Evolutionary conservation across 2,113 vertebrate genomes (phyloP), one percentile per base, ranked within the genome.

Genomic region (Columba janthina): DNA sequence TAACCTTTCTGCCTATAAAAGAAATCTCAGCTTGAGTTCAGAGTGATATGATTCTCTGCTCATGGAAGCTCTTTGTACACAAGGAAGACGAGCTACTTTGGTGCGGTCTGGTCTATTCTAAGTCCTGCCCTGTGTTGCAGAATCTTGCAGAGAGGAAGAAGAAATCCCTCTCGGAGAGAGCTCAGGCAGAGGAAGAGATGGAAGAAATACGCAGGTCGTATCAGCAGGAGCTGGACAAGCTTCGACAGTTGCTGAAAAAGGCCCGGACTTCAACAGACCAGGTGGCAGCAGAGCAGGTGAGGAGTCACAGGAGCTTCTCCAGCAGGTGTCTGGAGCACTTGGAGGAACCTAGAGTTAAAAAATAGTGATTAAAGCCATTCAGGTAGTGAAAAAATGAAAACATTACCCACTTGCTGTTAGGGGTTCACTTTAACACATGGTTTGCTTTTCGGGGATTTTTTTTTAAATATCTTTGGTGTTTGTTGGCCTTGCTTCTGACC

Each of bases 141-240:
- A 98, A 97, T 36, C 98, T 99, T 53, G 97, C 95, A 24, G 99
- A 99, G 86, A 99, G 99, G 94, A 99, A 99, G 96, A 98, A 96
- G 96, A 99, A 99, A 96, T 99, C 98, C 34, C 98, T 98, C 36
- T 97, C 96, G 0, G 99, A 99, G 96, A 98, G 98, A 32, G 98
- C 98, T 94, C 98, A 97, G 34, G 98, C 98, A 2, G 99, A 99
- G 72, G 98, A 99, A 29, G 99, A 99, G 96, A 96, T 99, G 93
- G 99, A 99, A 54, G 99, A 99, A 93, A 93, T 99, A 8, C 98
- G 99, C 46, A 98, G 94, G 80, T 98, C 93, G 0, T 92, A 97
- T 64, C 98, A 99, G 96, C 98, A 99, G 96, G 99, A 99, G 66
- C 17, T 98, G 85, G 98, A 99, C 96, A 98, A 96, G 56, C 97